Percentiles rank a stretch among this genome's conserved stretches.
phyloP scores from a whole-genome alignment of 1,140 invertebrate species.

The Arion vulgaris region DNA sequence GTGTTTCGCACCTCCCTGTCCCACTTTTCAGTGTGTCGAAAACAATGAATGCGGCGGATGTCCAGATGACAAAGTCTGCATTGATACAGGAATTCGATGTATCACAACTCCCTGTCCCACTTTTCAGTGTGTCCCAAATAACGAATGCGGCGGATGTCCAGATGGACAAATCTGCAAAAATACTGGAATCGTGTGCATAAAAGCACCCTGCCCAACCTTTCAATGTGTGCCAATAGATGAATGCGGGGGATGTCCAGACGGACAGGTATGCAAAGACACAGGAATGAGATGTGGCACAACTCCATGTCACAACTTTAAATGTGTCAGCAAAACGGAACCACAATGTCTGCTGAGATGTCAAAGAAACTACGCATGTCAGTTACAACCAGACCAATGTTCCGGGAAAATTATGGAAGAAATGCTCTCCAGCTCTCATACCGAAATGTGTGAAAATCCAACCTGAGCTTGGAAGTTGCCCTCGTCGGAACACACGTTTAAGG shows the following conservation, averaged over 20 bases:
- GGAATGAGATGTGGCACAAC: background rate
- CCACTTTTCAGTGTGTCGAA: background rate
- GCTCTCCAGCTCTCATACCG: background rate
- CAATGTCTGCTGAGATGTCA: background rate
- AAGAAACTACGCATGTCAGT: background rate
- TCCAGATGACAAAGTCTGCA: background rate
- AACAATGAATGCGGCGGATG: background rate
- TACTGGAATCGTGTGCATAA: background rate
- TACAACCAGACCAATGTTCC: background rate
- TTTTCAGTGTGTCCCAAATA: background rate
- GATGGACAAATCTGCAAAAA: background rate
- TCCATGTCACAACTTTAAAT: background rate
- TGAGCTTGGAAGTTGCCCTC: background rate
- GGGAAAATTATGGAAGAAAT: too few relatives aligned
- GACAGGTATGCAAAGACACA: background rate
- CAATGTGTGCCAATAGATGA: slow-evolving; percentile 2
- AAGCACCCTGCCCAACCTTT: background rate
- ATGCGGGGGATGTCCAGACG: background rate
- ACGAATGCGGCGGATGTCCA: background rate
- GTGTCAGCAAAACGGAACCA: too few relatives aligned
- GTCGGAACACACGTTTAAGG: background rate
- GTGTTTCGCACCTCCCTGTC: background rate
- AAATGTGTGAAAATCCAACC: background rate
- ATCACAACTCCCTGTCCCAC: background rate
- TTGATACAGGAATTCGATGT: background rate